These are phyloP conservation scores for Hippopotamyrus pictus DNA, from an alignment of 2,797 vertebrate genomes.

Conservation along the genomic window DNA sequence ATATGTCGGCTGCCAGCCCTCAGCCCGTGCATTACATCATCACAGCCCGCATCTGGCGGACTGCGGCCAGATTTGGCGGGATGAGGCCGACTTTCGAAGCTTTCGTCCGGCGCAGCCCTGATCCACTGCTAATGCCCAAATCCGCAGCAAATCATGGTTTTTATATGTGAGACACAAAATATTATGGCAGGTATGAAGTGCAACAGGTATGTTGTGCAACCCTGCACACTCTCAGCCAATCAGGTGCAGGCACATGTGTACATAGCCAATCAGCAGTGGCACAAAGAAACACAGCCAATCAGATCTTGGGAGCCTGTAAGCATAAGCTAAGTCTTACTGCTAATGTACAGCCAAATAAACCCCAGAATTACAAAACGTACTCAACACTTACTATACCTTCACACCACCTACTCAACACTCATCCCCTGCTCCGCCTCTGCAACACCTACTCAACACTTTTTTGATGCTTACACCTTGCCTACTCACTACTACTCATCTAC, in stretches of 20 bases:
- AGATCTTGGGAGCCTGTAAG: not conserved
- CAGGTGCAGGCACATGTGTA: not conserved
- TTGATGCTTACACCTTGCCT: not conserved
- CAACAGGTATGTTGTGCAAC: not conserved
- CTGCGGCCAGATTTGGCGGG: not conserved
- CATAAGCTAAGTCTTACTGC: not conserved
- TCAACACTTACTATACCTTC: not conserved
- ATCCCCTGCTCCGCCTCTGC: not conserved
- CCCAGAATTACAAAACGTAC: not conserved
- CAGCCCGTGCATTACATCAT: not conserved
- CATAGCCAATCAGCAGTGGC: not conserved
- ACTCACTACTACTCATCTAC: not conserved
- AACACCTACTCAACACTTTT: not conserved
- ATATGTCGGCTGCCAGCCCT: not conserved
- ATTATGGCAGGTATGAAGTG: not conserved
- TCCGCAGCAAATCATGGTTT: not conserved
- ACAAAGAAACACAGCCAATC: not conserved
- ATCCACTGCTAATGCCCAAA: not conserved
- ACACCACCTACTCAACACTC: not conserved
- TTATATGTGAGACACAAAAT: not conserved
- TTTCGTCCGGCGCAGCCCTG: not conserved
- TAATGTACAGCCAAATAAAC: not conserved
- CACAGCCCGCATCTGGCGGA: not conserved
- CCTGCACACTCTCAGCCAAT: not conserved
- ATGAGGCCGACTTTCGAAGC: not conserved